Conservation (phyloP, 2,113 vertebrate genomes). For the Melanostigma gelatinosum region DNA sequence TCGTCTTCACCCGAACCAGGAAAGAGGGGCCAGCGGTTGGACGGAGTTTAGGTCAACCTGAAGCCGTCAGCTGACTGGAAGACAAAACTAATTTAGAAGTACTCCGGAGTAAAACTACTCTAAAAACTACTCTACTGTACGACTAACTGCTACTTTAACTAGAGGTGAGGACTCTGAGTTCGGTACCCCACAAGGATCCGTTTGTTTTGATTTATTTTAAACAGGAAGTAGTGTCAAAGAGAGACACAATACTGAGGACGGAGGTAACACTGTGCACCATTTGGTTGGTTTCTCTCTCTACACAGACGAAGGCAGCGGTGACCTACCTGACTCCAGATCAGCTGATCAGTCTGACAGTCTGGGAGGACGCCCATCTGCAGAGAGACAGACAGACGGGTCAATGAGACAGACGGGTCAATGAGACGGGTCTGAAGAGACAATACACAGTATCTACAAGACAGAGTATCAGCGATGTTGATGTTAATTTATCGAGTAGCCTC, state of each 20-base stretch:
- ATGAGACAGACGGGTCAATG: background rate
- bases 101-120: background rate
- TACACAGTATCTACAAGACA: background rate
- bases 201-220: background rate
- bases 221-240: background rate
- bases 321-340: constrained; percentile 44
- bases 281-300: too few species aligned
- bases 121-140: too few species aligned
- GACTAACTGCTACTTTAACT: background rate
- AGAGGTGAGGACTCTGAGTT: background rate
- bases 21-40: background rate
- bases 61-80: constrained; percentile 31
- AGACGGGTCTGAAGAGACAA: background rate
- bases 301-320: too few species aligned
- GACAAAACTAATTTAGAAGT: background rate
- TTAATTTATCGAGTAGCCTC: background rate
- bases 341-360: constrained; percentile 22
- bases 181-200: background rate
- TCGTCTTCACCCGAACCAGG: background rate
- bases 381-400: background rate
- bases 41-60: constrained; percentile 20
- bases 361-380: constrained; percentile 24
- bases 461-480: background rate
- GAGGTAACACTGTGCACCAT: background rate
- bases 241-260: background rate